A percentile compares a stretch with the other conserved stretches of the same genome.
Conservation (phyloP, 2,113 vertebrate genomes). For the Strigops habroptila region DNA sequence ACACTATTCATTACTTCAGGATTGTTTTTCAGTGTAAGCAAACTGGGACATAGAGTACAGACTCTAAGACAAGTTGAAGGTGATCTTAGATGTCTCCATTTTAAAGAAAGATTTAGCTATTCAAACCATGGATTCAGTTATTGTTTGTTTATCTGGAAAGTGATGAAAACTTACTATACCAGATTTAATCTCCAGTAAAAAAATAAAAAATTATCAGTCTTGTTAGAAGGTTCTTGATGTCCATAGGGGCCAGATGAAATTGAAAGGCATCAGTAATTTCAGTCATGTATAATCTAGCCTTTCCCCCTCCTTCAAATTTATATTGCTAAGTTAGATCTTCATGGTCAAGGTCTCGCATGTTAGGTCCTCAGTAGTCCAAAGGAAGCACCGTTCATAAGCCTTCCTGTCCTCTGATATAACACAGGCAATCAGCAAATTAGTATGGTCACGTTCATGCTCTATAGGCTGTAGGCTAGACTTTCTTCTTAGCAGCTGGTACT, state of each 20-base stretch:
- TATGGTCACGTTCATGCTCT: background rate
- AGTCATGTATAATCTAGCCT: background rate
- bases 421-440: background rate
- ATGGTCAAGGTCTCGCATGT: background rate
- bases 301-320: background rate
- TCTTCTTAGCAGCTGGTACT: background rate
- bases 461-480: background rate
- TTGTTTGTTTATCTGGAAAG: background rate
- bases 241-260: background rate
- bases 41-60: background rate
- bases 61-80: background rate
- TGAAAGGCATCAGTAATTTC: background rate
- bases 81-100: background rate
- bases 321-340: background rate
- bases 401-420: background rate
- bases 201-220: background rate
- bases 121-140: background rate
- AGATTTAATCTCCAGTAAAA: background rate
- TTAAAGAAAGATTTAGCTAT: background rate
- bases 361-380: background rate
- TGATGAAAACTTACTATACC: background rate
- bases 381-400: background rate
- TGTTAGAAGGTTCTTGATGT: background rate
- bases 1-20: background rate
- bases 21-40: background rate